A percentile compares a stretch with the other conserved stretches of the same genome.
Evolutionary conservation across 1,140 invertebrate species (phyloP).

Genomic region (Calliopsis andreniformis): DNA sequence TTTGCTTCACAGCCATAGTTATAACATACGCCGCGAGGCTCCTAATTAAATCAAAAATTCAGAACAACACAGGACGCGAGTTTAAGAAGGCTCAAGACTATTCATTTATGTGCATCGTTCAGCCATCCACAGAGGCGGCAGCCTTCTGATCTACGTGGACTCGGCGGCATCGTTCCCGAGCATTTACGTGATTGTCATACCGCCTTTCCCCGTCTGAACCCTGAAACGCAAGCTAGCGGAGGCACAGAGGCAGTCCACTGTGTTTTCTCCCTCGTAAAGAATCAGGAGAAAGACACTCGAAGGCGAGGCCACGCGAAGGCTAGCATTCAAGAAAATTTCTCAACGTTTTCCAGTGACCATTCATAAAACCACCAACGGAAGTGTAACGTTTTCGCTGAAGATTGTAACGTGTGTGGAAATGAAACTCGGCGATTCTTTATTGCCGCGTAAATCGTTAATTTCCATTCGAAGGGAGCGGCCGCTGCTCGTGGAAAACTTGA

Average conservation of each 20-base stretch:
- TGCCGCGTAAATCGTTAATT: slow-evolving; percentile 20
- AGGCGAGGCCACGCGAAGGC: background rate
- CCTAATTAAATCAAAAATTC: slow-evolving; percentile 23
- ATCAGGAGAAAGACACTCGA: background rate
- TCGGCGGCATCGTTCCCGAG: slow-evolving; percentile 19
- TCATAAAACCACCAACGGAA: slow-evolving; percentile 18
- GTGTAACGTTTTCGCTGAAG: slow-evolving; percentile 21
- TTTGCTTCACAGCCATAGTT: too few relatives aligned
- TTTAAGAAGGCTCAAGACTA: background rate
- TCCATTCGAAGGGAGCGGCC: background rate
- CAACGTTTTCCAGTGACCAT: background rate
- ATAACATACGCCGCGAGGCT: too few relatives aligned
- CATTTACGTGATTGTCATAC: slow-evolving; percentile 63
- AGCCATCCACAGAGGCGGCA: slow-evolving; percentile 13
- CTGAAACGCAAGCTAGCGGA: slow-evolving; percentile 7
- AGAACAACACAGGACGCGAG: background rate
- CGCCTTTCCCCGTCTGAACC: background rate
- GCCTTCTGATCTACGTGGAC: slow-evolving; percentile 46
- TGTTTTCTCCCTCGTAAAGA: background rate
- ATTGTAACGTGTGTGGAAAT: slow-evolving; percentile 2
- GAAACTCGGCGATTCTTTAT: slow-evolving; percentile 30
- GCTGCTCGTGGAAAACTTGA: background rate
- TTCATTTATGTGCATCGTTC: slow-evolving; percentile 30
- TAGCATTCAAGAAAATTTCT: slow-evolving; percentile 22
- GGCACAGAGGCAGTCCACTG: background rate